Conservation (phyloP, 2,113 vertebrate species). For the Callithrix jacchus region DNA sequence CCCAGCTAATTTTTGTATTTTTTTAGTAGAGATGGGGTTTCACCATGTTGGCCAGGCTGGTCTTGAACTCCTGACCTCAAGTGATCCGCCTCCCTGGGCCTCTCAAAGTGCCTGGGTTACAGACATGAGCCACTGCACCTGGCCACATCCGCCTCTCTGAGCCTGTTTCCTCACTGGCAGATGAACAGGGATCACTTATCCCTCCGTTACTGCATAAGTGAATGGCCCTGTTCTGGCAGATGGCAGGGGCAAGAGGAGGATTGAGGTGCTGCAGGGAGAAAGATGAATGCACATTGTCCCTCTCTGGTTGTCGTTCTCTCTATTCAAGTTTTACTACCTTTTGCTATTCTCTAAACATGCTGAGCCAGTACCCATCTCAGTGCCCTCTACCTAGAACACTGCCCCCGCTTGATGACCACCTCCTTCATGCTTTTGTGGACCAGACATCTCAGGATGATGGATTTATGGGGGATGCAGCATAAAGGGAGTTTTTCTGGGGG, state of each 20-base stretch:
- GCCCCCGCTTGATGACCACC: background rate
- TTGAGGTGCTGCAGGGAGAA: background rate
- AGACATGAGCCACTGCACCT: too few species aligned
- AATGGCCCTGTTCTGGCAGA: background rate
- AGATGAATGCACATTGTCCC: background rate
- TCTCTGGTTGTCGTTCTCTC: background rate
- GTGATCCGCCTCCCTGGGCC: too few species aligned
- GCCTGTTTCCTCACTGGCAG: background rate
- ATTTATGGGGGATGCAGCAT: background rate
- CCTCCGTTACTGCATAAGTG: background rate
- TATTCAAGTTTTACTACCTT: background rate
- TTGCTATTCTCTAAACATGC: background rate
- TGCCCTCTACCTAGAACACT: background rate
- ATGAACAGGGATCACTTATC: background rate
- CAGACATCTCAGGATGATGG: background rate
- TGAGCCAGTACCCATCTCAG: background rate
- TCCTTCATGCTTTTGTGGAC: background rate
- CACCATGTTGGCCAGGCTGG: too few species aligned
- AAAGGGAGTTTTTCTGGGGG: background rate
- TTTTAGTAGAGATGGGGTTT: too few species aligned
- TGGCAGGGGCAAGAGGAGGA: background rate
- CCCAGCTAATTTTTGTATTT: too few species aligned
- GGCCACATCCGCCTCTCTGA: background rate
- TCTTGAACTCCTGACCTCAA: too few species aligned
- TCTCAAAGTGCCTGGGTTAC: too few species aligned